phyloP scores from a whole-genome alignment of 2,888 invertebrate species.

The Pterostichus madidus region DNA sequence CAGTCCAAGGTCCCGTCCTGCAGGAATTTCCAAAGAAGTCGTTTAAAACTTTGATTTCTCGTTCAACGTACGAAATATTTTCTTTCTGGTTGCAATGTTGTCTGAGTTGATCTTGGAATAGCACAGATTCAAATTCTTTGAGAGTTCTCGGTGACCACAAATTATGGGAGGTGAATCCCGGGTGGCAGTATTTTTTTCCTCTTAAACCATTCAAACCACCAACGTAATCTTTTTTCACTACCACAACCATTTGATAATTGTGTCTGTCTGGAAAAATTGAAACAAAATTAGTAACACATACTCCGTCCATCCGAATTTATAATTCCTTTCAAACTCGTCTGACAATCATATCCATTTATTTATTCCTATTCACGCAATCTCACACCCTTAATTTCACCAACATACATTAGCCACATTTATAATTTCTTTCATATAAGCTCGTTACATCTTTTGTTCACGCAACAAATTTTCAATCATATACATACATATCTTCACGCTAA shows the following conservation, averaged over 20 bases:
- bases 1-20: conserved; percentile 86
- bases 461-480: too few species aligned
- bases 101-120: conserved; percentile 69
- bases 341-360: too few species aligned
- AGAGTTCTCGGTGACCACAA: conserved; percentile 81
- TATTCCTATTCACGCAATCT: too few species aligned
- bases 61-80: conserved; percentile 78
- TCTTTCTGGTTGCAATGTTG: conserved; percentile 69
- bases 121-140: conserved; percentile 80
- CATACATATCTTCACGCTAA: too few species aligned
- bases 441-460: too few species aligned
- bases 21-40: conserved; percentile 85
- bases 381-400: too few species aligned
- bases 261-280: conserved; percentile 75
- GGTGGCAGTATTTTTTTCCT: conserved; percentile 82
- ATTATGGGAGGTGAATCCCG: conserved; percentile 80
- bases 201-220: conserved; percentile 78
- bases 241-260: conserved; percentile 82
- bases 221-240: conserved; percentile 78
- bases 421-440: too few species aligned
- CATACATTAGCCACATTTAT: too few species aligned
- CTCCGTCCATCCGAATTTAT: too few species aligned
- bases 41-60: conserved; percentile 82
- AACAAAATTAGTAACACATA: too few species aligned
- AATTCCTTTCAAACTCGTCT: too few species aligned